A percentile compares a stretch with the other conserved stretches of the same genome.
phyloP scores from a whole-genome alignment of 2,888 invertebrate genomes.

The Polydrusus pterygomalis region DNA sequence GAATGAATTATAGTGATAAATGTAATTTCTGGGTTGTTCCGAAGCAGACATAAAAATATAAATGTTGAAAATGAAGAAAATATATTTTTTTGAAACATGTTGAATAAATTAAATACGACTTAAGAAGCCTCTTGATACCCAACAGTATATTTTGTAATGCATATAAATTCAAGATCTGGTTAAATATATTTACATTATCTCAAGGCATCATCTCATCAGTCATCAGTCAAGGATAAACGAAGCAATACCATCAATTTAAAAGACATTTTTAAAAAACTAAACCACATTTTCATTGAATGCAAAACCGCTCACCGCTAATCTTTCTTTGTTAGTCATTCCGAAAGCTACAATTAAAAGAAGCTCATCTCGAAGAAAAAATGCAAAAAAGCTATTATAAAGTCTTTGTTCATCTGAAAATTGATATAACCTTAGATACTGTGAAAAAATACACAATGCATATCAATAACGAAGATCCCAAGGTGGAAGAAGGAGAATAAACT shows the following conservation, averaged over 20 bases:
- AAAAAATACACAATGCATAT: conserved; percentile 22
- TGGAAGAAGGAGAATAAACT: conserved; percentile 16
- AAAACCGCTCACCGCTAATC: neutral
- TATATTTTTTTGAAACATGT: too few relatives aligned
- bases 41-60: too few relatives aligned
- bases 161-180: too few relatives aligned
- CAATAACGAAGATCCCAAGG: conserved; percentile 10
- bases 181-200: neutral
- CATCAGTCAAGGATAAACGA: conserved; percentile 7
- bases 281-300: conserved; percentile 6
- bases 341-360: conserved; percentile 8
- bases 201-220: neutral
- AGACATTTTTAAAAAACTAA: neutral
- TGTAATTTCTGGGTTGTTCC: too few relatives aligned
- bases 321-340: conserved; percentile 2
- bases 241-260: neutral
- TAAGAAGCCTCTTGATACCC: too few relatives aligned
- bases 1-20: too few relatives aligned
- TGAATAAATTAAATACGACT: too few relatives aligned
- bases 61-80: too few relatives aligned
- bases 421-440: conserved; percentile 16
- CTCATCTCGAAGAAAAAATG: neutral
- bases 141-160: too few relatives aligned
- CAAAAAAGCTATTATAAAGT: conserved; percentile 3
- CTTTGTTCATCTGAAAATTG: conserved; percentile 23